These are phyloP conservation scores for Nysson spinosus DNA, from an alignment of 2,888 invertebrate species.

Conservation along the genomic window DNA sequence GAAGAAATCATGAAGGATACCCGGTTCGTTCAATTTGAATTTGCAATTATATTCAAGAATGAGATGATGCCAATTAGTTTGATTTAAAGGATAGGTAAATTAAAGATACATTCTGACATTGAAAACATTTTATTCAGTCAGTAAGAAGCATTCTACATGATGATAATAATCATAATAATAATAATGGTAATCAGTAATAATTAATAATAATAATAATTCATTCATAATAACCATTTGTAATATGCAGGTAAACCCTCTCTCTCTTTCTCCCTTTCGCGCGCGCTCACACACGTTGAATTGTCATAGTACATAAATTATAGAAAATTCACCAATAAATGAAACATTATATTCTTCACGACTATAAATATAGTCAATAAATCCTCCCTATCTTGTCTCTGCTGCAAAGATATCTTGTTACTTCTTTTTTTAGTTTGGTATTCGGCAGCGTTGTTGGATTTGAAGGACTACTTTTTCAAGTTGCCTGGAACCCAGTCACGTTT, in stretches of 20 bases:
- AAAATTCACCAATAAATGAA: conserved; percentile 69
- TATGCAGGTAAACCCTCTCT: conserved; percentile 66
- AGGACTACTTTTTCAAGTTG: conserved; percentile 63
- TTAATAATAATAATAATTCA: conserved; percentile 58
- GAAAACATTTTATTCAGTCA: conserved; percentile 77
- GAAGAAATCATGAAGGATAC: not conserved
- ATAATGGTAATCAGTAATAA: conserved; percentile 54
- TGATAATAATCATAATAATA: conserved; percentile 61
- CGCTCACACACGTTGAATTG: conserved; percentile 61
- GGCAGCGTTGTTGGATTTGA: conserved; percentile 72
- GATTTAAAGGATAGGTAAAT: conserved; percentile 1
- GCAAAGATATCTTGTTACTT: conserved; percentile 63
- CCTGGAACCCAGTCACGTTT: conserved; percentile 53
- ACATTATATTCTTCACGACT: conserved; percentile 66
- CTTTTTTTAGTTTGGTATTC: conserved; percentile 58
- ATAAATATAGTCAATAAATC: conserved; percentile 72
- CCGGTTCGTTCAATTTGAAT: not conserved
- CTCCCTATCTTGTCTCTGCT: conserved; percentile 69
- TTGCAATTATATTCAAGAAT: not conserved
- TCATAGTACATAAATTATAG: conserved; percentile 64
- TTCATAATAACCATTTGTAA: conserved; percentile 71
- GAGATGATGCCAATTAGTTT: not conserved
- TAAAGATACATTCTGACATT: conserved; percentile 63
- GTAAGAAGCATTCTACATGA: conserved; percentile 77
- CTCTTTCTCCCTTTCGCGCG: conserved; percentile 19